Conservation (phyloP, 2,797 vertebrate species). For the Carduelis carduelis region DNA sequence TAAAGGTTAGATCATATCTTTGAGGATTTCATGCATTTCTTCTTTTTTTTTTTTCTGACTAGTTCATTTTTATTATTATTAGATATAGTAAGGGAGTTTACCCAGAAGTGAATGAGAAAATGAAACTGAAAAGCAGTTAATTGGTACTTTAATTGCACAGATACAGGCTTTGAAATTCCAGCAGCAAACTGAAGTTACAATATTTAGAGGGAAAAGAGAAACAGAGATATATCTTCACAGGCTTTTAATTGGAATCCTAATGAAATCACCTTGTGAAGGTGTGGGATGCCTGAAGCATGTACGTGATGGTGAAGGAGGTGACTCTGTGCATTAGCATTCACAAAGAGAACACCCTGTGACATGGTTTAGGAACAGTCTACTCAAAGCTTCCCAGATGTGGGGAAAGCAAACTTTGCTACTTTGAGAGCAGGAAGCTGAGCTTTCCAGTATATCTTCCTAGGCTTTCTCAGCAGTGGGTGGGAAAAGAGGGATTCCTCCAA, state of each 20-base stretch:
- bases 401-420: not conserved
- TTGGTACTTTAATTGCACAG: not conserved
- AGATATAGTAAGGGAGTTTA: not conserved
- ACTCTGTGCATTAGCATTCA: not conserved
- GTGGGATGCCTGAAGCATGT: not conserved
- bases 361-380: not conserved
- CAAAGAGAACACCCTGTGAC: not conserved
- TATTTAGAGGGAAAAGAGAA: constrained; percentile 5
- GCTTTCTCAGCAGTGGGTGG: rapidly evolving
- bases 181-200: not conserved
- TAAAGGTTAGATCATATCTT: constrained; percentile 13
- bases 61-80: not conserved
- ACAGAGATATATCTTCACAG: not conserved
- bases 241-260: constrained; percentile 13
- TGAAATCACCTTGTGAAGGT: constrained; percentile 4
- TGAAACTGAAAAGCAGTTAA: not conserved
- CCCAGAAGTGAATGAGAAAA: not conserved
- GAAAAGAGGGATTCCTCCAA: not conserved
- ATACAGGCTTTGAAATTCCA: not conserved
- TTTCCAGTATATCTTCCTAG: not conserved
- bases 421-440: not conserved
- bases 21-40: not conserved
- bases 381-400: not conserved
- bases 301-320: not conserved
- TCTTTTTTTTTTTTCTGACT: not conserved